Evolutionary conservation across 2,888 invertebrate genomes (phyloP).

Genomic region (Strigamia transsilvanica): DNA sequence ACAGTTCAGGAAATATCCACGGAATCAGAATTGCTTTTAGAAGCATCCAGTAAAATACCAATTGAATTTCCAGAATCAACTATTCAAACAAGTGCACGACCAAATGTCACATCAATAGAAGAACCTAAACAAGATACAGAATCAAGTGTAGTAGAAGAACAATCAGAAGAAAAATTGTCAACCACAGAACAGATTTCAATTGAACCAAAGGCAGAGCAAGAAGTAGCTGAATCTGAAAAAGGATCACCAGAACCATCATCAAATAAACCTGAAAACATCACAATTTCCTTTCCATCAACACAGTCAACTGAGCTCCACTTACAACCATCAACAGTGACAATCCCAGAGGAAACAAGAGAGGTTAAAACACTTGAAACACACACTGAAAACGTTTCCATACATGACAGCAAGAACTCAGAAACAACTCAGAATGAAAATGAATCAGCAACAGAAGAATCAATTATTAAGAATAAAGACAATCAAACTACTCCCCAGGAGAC

Average conservation of each 20-base stretch:
- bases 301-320: too few species aligned
- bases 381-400: too few species aligned
- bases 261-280: too few species aligned
- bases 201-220: neutral
- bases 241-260: neutral
- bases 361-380: too few species aligned
- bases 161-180: neutral
- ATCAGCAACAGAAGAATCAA: neutral
- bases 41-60: neutral
- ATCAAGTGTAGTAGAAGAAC: neutral
- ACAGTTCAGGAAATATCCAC: neutral
- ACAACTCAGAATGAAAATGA: neutral
- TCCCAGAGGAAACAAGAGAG: too few species aligned
- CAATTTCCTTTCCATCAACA: too few species aligned
- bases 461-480: neutral
- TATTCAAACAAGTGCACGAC: neutral
- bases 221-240: neutral
- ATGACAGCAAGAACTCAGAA: neutral
- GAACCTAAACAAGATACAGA: too few species aligned
- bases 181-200: neutral
- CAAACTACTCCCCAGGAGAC: neutral
- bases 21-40: neutral
- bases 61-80: neutral
- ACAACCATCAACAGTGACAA: too few species aligned
- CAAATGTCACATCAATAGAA: neutral